Percentiles rank a stretch among this genome's conserved stretches.
These are phyloP conservation scores for Tenthredo distinguenda DNA, from an alignment of 2,888 invertebrate genomes.

Conservation along the genomic window DNA sequence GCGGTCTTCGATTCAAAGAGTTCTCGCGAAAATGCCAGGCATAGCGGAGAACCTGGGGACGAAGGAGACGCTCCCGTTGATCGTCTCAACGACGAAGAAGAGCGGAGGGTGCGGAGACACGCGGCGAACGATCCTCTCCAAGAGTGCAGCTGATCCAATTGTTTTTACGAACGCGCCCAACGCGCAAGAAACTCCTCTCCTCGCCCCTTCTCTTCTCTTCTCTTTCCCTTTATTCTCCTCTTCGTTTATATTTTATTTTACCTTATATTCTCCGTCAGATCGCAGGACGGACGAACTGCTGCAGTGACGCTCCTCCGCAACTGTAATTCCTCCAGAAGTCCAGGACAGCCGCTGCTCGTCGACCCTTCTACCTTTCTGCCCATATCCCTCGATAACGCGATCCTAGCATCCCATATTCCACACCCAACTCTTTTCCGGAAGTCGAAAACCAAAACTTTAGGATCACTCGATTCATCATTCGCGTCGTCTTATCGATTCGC, in stretches of 20 bases:
- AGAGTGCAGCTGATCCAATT: slow-evolving; percentile 70
- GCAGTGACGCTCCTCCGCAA: slow-evolving; percentile 34
- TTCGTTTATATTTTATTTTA: background rate
- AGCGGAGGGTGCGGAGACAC: slow-evolving; percentile 14
- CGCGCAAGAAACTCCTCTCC: slow-evolving; percentile 72
- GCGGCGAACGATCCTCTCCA: slow-evolving; percentile 26
- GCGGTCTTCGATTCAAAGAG: slow-evolving; percentile 66
- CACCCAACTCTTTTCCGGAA: background rate
- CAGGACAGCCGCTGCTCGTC: background rate
- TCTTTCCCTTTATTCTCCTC: background rate
- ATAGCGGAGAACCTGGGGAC: slow-evolving; percentile 64
- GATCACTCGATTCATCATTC: background rate
- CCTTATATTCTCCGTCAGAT: slow-evolving; percentile 21
- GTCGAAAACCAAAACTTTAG: background rate
- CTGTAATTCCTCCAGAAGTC: background rate
- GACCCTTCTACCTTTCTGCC: background rate
- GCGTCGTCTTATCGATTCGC: background rate
- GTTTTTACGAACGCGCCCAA: slow-evolving; percentile 75
- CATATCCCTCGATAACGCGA: background rate
- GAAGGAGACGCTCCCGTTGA: background rate
- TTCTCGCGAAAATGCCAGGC: slow-evolving; percentile 75
- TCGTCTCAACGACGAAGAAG: background rate
- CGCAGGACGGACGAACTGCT: background rate
- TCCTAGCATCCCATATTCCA: background rate
- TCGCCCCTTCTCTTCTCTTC: slow-evolving; percentile 24